A percentile compares a stretch with the other conserved stretches of the same genome.
phyloP scores from a whole-genome alignment of 2,797 vertebrate species.

The Phrynocephalus forsythii region DNA sequence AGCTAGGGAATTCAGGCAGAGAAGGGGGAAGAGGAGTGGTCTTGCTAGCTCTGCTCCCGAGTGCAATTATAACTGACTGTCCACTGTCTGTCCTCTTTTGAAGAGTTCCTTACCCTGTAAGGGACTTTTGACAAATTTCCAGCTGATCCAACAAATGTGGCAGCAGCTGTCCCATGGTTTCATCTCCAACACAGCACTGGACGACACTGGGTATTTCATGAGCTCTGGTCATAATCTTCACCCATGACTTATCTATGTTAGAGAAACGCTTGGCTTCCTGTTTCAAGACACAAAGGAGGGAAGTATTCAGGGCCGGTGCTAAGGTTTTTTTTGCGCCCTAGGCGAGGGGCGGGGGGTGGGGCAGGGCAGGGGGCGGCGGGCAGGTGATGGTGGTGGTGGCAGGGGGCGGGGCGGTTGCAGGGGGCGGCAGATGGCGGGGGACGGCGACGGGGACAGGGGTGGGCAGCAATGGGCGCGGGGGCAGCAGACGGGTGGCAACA shows the following conservation, averaged over 20 bases:
- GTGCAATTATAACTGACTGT: not conserved
- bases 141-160: conserved; percentile 95
- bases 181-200: conserved; percentile 94
- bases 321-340: too few relatives aligned
- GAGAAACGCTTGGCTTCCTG: conserved; percentile 97
- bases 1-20: not conserved
- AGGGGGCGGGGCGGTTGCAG: too few relatives aligned
- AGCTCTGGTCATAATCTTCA: conserved; percentile 95
- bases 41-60: not conserved
- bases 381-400: too few relatives aligned
- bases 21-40: not conserved
- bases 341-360: too few relatives aligned
- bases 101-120: conserved; percentile 86
- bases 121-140: conserved; percentile 97
- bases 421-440: too few relatives aligned
- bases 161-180: conserved; percentile 93
- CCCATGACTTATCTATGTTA: conserved; percentile 98
- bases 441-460: too few relatives aligned
- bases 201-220: conserved; percentile 92
- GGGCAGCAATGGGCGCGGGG: too few relatives aligned
- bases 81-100: not conserved
- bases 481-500: too few relatives aligned
- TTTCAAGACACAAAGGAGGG: not conserved
- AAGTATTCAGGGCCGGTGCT: too few relatives aligned
- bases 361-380: not conserved